Conservation (phyloP, 1,140 invertebrate genomes). For the Drosophila nigrodunni region DNA sequence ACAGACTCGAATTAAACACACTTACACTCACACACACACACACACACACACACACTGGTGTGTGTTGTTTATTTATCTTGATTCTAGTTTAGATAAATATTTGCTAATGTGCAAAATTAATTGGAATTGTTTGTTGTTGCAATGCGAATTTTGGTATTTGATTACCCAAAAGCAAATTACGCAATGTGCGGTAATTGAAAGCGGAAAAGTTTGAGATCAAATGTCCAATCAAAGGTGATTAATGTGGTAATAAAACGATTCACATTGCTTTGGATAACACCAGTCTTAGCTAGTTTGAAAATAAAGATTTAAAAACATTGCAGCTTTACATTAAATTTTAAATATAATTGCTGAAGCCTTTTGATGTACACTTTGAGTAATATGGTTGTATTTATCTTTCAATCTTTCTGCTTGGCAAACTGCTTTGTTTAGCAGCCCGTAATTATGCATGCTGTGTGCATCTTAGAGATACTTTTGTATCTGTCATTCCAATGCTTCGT, state of each 20-base stretch:
- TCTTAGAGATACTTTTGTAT: constrained; percentile 44
- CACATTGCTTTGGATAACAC: too few relatives aligned
- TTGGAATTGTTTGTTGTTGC: constrained; percentile 60
- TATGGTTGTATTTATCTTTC: neutral
- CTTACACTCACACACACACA: neutral
- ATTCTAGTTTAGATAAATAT: constrained; percentile 62
- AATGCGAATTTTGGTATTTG: constrained; percentile 49
- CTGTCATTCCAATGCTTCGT: neutral
- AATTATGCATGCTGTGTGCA: constrained; percentile 30
- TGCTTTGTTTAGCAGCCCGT: constrained; percentile 45
- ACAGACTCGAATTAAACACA: neutral
- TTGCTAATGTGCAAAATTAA: constrained; percentile 65
- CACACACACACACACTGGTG: too few relatives aligned
- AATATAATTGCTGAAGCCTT: constrained; percentile 53
- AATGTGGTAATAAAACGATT: too few relatives aligned
- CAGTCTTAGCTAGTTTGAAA: neutral
- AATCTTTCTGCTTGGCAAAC: constrained; percentile 36
- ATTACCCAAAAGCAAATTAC: constrained; percentile 7
- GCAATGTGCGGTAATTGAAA: neutral
- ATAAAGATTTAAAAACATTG: constrained; percentile 3
- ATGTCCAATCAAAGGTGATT: neutral
- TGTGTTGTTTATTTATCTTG: constrained; percentile 42
- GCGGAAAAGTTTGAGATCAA: neutral
- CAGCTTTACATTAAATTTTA: constrained; percentile 58
- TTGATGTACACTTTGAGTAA: constrained; percentile 16